A percentile compares a stretch with the other conserved stretches of the same genome.
These are phyloP conservation scores for Timema podura DNA, from an alignment of 2,888 invertebrate species.

Conservation along the genomic window DNA sequence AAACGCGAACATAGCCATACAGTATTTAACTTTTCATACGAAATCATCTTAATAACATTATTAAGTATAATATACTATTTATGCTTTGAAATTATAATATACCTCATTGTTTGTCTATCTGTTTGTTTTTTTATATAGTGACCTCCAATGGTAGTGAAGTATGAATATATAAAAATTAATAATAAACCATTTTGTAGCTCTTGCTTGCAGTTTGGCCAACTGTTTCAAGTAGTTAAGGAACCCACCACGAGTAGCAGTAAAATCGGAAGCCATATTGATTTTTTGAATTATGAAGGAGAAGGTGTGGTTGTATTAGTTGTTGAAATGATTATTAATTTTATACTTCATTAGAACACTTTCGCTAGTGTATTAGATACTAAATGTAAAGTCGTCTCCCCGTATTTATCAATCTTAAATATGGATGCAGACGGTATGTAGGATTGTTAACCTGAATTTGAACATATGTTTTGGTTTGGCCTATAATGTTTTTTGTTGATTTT, in stretches of 20 bases:
- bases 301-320: constrained; percentile 35
- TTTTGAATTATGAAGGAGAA: constrained; percentile 35
- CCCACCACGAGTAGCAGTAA: constrained; percentile 24
- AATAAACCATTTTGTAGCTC: too few relatives aligned
- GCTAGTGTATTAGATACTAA: constrained; percentile 14
- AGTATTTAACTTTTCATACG: too few relatives aligned
- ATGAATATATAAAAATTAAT: too few relatives aligned
- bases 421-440: constrained; percentile 18
- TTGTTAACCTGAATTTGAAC: not conserved
- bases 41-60: too few relatives aligned
- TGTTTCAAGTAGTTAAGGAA: constrained; percentile 19
- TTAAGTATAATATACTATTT: too few relatives aligned
- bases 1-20: too few relatives aligned
- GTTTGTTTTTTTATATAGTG: too few relatives aligned
- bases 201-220: too few relatives aligned
- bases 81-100: too few relatives aligned
- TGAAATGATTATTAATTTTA: constrained; percentile 20
- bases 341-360: constrained; percentile 19
- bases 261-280: constrained; percentile 37
- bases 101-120: too few relatives aligned
- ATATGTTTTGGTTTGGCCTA: constrained; percentile 7
- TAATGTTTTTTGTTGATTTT: constrained; percentile 14
- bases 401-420: constrained; percentile 19
- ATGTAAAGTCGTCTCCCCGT: constrained; percentile 15
- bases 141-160: too few relatives aligned